Conservation (phyloP, 2,113 vertebrate genomes). For the Callithrix jacchus region DNA sequence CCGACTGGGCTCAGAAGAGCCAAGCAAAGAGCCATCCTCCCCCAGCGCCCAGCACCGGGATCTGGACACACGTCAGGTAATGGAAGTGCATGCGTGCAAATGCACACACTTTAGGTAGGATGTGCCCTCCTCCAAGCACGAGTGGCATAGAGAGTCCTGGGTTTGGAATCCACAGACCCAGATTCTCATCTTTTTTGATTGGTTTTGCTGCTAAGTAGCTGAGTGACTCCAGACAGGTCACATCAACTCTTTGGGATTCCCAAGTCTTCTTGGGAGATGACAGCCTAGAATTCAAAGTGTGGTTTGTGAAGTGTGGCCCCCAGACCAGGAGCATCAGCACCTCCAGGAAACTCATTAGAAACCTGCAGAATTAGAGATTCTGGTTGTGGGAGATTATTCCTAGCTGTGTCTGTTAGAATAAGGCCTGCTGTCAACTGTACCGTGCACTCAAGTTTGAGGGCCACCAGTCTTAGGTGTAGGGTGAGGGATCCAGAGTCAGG, state of each 20-base stretch:
- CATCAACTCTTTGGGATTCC: no score
- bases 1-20: constrained; percentile 83
- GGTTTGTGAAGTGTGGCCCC: neutral
- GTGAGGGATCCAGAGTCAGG: neutral
- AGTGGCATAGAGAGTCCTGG: neutral
- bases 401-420: neutral
- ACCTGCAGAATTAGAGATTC: neutral
- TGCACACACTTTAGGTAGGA: accelerated
- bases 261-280: neutral
- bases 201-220: neutral
- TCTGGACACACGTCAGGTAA: constrained; percentile 81
- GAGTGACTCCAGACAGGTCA: neutral
- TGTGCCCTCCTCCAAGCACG: neutral
- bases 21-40: constrained; percentile 65
- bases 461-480: neutral
- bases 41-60: constrained; percentile 64
- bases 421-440: neutral
- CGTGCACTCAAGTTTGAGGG: neutral
- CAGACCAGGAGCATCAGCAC: neutral
- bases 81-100: neutral
- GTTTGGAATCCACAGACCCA: neutral
- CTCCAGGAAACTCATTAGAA: neutral
- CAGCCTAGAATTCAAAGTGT: neutral
- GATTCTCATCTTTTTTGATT: neutral
- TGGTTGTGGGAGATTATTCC: neutral